Percentiles rank a stretch among this genome's conserved stretches.
phyloP scores from a whole-genome alignment of 2,797 vertebrate genomes.

The Choloepus didactylus region DNA sequence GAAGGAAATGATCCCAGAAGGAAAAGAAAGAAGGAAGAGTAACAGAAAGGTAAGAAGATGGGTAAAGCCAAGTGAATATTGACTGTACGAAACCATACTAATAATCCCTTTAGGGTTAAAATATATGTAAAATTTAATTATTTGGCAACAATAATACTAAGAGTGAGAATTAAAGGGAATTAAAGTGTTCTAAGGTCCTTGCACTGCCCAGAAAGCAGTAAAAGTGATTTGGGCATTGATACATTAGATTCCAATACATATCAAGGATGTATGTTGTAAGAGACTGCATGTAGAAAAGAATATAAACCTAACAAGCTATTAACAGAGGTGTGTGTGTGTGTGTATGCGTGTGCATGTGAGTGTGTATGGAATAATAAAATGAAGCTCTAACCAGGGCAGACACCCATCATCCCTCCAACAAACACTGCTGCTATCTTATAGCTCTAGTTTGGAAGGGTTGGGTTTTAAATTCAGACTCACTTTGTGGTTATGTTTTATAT shows the following conservation, averaged over 20 bases:
- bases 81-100: not conserved
- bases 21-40: too few species aligned
- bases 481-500: not conserved
- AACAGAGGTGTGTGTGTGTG: not conserved
- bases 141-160: not conserved
- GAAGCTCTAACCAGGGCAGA: not conserved
- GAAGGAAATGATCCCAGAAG: constrained; percentile 1
- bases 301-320: not conserved
- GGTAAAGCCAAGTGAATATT: not conserved
- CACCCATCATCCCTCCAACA: not conserved
- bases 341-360: too few species aligned
- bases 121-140: not conserved
- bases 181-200: not conserved
- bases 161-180: not conserved
- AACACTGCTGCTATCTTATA: not conserved
- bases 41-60: not conserved
- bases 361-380: constrained; percentile 1
- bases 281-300: not conserved
- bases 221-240: not conserved
- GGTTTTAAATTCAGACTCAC: not conserved
- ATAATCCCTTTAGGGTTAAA: not conserved
- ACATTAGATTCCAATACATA: not conserved
- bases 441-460: not conserved
- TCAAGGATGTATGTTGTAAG: not conserved
- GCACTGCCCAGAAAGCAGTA: not conserved